phyloP scores from a whole-genome alignment of 1,140 invertebrate species.

The Odontomachus brunneus region DNA sequence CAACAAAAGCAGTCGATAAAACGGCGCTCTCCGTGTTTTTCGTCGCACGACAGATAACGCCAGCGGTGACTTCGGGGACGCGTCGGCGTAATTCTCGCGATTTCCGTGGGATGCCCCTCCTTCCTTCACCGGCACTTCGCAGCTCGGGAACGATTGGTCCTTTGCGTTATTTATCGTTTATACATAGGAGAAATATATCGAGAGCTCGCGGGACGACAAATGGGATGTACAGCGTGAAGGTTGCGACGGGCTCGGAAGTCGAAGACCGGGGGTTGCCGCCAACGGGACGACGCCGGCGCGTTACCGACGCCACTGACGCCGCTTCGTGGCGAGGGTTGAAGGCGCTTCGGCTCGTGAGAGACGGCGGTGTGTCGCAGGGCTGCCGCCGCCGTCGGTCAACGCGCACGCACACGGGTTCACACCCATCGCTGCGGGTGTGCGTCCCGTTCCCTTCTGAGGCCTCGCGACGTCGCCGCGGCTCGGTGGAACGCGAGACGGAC shows the following conservation, averaged over 20 bases:
- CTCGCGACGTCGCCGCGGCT: constrained; percentile 55
- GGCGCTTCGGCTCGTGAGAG: constrained; percentile 35
- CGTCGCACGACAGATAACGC: constrained; percentile 22
- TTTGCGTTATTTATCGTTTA: no score
- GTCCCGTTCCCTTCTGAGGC: constrained; percentile 16
- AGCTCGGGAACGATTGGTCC: no score
- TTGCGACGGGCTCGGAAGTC: constrained; percentile 33
- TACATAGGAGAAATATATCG: no score
- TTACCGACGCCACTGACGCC: constrained; percentile 59
- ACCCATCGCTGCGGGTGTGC: constrained; percentile 64
- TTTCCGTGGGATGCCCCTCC: no score
- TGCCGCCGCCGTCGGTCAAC: constrained; percentile 69
- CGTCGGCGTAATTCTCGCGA: no score
- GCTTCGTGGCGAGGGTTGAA: constrained; percentile 68
- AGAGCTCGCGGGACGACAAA: no score
- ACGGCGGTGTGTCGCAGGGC: constrained; percentile 67
- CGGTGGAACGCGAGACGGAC: background rate
- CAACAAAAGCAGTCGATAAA: constrained; percentile 35
- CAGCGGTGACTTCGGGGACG: background rate
- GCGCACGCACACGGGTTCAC: constrained; percentile 68
- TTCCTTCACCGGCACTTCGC: background rate
- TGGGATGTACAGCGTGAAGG: background rate
- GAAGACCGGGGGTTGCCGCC: constrained; percentile 59
- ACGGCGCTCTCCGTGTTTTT: constrained; percentile 3
- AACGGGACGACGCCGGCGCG: constrained; percentile 60